Percentiles rank a stretch among this genome's conserved stretches.
These are phyloP conservation scores for Fistularia tabacaria DNA, from an alignment of 2,797 vertebrate genomes.

Conservation along the genomic window DNA sequence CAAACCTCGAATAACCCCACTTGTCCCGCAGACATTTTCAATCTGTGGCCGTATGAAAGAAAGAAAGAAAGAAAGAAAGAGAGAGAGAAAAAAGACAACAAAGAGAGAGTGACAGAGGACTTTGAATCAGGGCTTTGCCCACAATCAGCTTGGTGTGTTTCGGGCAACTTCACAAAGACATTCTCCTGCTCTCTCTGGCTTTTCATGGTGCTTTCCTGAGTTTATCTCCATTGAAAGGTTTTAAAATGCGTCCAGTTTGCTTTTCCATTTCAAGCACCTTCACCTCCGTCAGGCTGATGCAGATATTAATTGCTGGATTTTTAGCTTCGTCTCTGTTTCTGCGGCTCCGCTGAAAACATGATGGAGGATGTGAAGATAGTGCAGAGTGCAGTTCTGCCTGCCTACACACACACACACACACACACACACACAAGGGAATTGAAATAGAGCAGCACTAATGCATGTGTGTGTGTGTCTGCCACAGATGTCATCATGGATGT, in stretches of 20 bases:
- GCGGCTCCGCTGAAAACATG: slow-evolving; percentile 10
- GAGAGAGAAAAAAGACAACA: no score
- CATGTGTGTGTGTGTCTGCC: slow-evolving; percentile 30
- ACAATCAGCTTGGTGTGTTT: slow-evolving; percentile 5
- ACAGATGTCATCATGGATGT: slow-evolving; percentile 66
- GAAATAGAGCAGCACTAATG: slow-evolving; percentile 69
- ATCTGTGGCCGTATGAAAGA: no score
- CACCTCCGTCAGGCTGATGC: no score
- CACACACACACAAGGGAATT: slow-evolving; percentile 24
- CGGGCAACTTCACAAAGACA: background rate
- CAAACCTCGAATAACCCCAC: no score
- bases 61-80: background rate
- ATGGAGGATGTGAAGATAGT: slow-evolving; percentile 15
- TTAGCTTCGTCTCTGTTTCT: no score
- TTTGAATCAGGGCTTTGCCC: slow-evolving; percentile 37
- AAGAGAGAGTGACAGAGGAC: slow-evolving; percentile 20
- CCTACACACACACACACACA: slow-evolving; percentile 35
- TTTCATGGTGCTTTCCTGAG: no score
- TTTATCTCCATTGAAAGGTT: no score
- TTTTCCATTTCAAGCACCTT: no score
- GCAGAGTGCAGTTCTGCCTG: slow-evolving; percentile 34
- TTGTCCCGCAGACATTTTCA: no score
- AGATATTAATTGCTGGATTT: no score
- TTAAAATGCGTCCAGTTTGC: no score
- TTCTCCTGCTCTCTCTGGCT: no score